Percentiles rank a stretch among this genome's conserved stretches.
phyloP scores from a whole-genome alignment of 1,140 invertebrate genomes.

The Metaphire vulgaris region DNA sequence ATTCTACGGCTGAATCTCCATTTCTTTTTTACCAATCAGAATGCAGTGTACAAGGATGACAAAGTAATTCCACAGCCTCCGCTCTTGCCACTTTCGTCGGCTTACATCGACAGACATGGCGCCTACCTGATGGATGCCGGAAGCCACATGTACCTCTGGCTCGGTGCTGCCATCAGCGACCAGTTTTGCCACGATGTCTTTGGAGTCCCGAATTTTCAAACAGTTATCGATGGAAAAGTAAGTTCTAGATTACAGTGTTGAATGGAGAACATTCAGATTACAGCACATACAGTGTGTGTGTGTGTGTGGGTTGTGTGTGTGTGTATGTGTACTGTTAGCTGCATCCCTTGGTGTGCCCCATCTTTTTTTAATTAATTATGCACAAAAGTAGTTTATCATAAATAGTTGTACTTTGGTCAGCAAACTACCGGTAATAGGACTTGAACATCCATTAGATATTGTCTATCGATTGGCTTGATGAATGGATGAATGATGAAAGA shows the following conservation, averaged over 20 bases:
- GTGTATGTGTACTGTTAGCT: not conserved
- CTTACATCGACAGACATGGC: constrained; percentile 74
- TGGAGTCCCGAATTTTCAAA: constrained; percentile 59
- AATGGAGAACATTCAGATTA: not conserved
- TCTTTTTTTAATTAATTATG: not conserved
- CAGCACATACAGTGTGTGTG: not conserved
- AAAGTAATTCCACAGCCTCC: constrained; percentile 52
- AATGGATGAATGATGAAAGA: no score
- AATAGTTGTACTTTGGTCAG: not conserved
- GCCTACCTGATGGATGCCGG: constrained; percentile 86
- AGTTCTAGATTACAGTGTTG: constrained; percentile 36
- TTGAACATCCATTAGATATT: no score
- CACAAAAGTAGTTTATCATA: not conserved
- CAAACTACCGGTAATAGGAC: no score
- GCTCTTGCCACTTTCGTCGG: constrained; percentile 60
- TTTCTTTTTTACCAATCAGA: no score
- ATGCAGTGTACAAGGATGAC: constrained; percentile 39
- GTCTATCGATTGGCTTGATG: no score
- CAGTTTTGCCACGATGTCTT: constrained; percentile 69
- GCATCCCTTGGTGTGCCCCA: not conserved
- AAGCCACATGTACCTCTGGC: constrained; percentile 73
- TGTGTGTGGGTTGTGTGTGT: not conserved
- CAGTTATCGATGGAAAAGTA: constrained; percentile 64
- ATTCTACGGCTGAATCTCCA: no score
- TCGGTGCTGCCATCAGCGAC: constrained; percentile 72